A percentile compares a stretch with the other conserved stretches of the same genome.
Conservation (phyloP, 2,113 vertebrate species). For the Corythoichthys haematopterus region DNA sequence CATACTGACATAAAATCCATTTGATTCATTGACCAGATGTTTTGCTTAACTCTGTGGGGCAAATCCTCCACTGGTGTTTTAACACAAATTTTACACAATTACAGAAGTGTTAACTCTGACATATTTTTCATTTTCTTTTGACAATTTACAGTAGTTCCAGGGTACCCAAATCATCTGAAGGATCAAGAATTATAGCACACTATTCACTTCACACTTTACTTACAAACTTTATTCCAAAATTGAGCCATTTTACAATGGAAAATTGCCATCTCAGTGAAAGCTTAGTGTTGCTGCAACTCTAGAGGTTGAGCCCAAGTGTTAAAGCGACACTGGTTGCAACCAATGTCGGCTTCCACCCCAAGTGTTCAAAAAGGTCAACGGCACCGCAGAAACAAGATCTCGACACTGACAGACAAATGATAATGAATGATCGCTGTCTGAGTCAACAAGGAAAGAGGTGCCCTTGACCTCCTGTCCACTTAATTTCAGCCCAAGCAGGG, state of each 20-base stretch:
- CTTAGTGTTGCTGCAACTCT: background rate
- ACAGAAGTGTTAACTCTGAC: background rate
- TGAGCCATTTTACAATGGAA: background rate
- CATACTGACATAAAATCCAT: constrained; percentile 2
- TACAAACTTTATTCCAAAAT: background rate
- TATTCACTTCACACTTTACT: background rate
- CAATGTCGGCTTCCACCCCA: constrained; percentile 22
- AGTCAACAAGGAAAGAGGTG: constrained; percentile 67
- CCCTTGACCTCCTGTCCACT: constrained; percentile 70
- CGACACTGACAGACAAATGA: constrained; percentile 70
- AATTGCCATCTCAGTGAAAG: background rate
- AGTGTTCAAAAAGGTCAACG: constrained; percentile 40
- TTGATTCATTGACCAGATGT: constrained; percentile 9
- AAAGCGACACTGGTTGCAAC: background rate
- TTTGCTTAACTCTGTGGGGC: background rate
- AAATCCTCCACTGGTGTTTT: background rate
- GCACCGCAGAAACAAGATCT: constrained; percentile 59
- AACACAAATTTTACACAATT: background rate
- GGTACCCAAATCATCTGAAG: background rate
- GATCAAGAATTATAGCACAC: background rate
- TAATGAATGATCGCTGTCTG: constrained; percentile 74
- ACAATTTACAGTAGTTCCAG: background rate
- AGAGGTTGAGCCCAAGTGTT: background rate
- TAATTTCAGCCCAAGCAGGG: constrained; percentile 51
- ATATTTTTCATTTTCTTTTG: background rate